These are phyloP conservation scores for Tokudaia muenninki DNA, from an alignment of 2,797 vertebrate species.

Conservation along the genomic window DNA sequence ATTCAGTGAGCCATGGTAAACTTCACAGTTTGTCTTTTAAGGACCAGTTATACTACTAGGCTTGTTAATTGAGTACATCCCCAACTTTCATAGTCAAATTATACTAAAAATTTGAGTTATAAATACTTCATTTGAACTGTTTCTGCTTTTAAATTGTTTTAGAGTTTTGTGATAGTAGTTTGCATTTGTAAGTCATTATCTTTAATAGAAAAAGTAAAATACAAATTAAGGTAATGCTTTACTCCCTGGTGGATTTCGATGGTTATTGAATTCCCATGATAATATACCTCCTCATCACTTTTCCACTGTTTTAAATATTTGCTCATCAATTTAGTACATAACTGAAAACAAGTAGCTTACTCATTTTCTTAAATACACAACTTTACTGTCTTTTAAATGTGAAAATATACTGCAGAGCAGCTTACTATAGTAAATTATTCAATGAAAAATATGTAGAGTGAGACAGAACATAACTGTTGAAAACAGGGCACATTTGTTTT, in stretches of 20 bases:
- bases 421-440: not conserved
- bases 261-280: not conserved
- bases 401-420: not conserved
- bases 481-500: not conserved
- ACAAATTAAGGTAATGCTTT: slow-evolving; percentile 7
- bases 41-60: not conserved
- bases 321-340: not conserved
- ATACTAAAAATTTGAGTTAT: not conserved
- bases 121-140: not conserved
- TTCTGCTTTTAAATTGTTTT: slow-evolving; percentile 13
- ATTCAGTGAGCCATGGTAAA: not conserved
- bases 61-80: slow-evolving; percentile 39
- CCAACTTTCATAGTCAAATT: not conserved
- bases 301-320: slow-evolving; percentile 24
- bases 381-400: not conserved
- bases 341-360: not conserved
- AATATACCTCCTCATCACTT: not conserved
- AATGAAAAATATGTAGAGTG: not conserved
- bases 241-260: not conserved
- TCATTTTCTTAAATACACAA: not conserved
- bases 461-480: not conserved
- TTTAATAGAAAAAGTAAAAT: slow-evolving; percentile 14
- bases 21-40: not conserved
- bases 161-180: not conserved
- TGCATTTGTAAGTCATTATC: not conserved